Evolutionary conservation across 2,797 vertebrate species (phyloP), one percentile per base, ranked within the genome.

Genomic region (Sebastes steindachneri): DNA sequence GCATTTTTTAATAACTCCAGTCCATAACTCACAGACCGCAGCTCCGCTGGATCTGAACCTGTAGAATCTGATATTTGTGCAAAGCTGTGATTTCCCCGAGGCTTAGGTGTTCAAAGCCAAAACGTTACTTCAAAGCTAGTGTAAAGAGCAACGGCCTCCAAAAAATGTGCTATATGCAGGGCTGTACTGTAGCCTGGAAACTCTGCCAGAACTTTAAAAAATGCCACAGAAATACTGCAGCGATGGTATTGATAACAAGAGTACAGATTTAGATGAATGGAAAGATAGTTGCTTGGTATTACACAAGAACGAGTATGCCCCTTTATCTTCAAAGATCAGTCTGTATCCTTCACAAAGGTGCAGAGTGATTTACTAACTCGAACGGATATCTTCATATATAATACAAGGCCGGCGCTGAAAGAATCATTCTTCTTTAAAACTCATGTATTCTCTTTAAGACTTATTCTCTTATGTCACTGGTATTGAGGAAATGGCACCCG

Each of bases 71-170:
- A 80, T 87, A 83, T 90, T 90, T 87, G 70, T 82, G 59, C 66
- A 86, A 85, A 78, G 83, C 73, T 64, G 68, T 68, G 77, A 88
- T 86, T 86, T 85, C 86, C 88, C 85, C 2, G 19, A 86, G 88
- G 89, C 83, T 73, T 41, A 73, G 26, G 67, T 86, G 73, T 83
- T 88, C 84, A 84, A 90, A 89, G 84, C 59, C 77, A 73, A 87
- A 84, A 86, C 64, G 77, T 76, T 62, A 82, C 83, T 86, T 87
- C 73, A 89, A 85, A 86, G 86, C 45, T 7, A 4, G 33, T 63
- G 63, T 63, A 73, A 76, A 79, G 67, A 77, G 77, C 79, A 63
- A 45, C n/a, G 41, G 75, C 48, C 58, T 73, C 60, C 68, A 69
- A 66, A 77, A 77, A 65, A 53, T 19, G 35, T 77, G 68, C 57